Base-by-base conservation (phyloP, 2,113 vertebrate species). In the Otus sunia region DNA sequence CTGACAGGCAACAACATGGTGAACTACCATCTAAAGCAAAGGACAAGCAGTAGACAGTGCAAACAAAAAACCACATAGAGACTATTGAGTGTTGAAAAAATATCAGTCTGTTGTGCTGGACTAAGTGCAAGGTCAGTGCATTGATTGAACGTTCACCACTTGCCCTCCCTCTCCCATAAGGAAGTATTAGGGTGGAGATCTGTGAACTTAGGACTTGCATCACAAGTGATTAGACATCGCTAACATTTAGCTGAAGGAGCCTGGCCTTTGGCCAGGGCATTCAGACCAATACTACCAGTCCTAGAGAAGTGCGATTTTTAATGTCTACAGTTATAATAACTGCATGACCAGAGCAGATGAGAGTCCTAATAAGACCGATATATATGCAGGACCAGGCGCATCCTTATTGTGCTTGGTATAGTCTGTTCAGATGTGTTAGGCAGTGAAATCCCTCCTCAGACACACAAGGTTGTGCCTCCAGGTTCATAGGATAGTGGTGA, bases 91-190 rank as follows among this genome's bases (percentile, higher is more conserved):
- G 12, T 43, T 62, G 56, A 87, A 87, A 96, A 78, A 85, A 29
- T 37, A 69, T 2, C 52, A 64, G 45, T 49, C 73, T 64, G 72
- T 78, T 82, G 32, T 66, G 49, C 77, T 77, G 91, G 59, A 55
- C 69, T 34, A 96, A 96, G 92, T 87, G 59, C 91, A 97, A 95
- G 81, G 89, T 94, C 87, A 53, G 29, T 32, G 32, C n/a, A 89
- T 5, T n/a, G 83, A 95, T 0, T 79, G 26, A 78, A 47, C 11
- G 11, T 17, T 85, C 73, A 76, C 37, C n/a, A 68, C 50, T 56
- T 78, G 36, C n/a, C 25, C n/a, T 21, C 36, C 15, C 37, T 78
- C 47, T 81, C 58, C 36, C 22, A 58, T 19, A 32, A 92, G 80
- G 80, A 94, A 94, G 37, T 71, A 78, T 2, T 77, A 32, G 27